Base-by-base conservation (phyloP, 2,113 vertebrate species). In the Zosterops borbonicus region DNA sequence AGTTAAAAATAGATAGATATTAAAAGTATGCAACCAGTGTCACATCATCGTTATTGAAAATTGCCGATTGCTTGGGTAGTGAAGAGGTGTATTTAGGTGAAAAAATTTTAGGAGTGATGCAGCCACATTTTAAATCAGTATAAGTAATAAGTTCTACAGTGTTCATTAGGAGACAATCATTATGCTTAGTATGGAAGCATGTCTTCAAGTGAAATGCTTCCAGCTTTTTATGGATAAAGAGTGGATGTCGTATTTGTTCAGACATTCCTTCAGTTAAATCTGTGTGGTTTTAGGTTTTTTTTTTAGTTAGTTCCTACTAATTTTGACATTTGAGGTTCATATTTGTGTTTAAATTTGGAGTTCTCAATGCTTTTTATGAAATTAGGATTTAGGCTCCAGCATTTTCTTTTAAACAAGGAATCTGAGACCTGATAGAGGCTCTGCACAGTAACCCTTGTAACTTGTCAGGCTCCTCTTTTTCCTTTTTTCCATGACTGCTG, bases 401-500 rank as follows among this genome's bases (percentile, higher is more conserved):
- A 58, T 87, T 93, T 79, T 56, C 9, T n/a, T 68, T 55, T 33
- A 69, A 92, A 42, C 18, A 80, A 89, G 67, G 23, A 49, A 24
- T 63, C 64, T 73, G 73, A 62, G 74, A 33, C 70, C 50, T 28
- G 7, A 6, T 56, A 83, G 64, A 56, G 24, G 19, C 21, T 24
- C 14, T 71, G 24, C 49, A 63, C 79, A 90, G 76, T 59, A 73
- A 60, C 55, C 63, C 56, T 84, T 91, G 89, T 42, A 93, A 90
- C 5, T 0, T 68, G 76, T 62, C 73, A 94, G 94, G 39, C 81
- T 84, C 41, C 22, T 84, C n/a, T 96, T 87, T 76, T 78, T 95
- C 75, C 83, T 90, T 93, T 97, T 96, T 98, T 99, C 95, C 97
- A 98, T 99, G 99, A 99, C 98, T 98, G 98, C 97, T 98, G 98